Conservation (phyloP, 35 echinoderm and acorn worm species). For the Acanthaster planci region DNA sequence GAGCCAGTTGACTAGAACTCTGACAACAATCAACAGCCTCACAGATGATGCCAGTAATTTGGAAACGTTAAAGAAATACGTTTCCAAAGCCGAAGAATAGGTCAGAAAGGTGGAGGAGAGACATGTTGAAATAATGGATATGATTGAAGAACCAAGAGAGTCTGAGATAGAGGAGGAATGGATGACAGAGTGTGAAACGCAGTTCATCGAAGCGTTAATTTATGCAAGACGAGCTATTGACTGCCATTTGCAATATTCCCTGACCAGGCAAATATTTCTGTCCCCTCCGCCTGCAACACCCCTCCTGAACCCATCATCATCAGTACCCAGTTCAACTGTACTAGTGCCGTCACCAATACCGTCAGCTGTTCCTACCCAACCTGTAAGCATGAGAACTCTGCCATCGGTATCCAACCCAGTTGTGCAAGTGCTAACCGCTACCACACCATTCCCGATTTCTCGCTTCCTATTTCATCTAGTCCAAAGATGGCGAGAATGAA, state of each 20-base stretch:
- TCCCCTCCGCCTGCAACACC: conserved; percentile 10
- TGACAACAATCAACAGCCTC: conserved; percentile 40
- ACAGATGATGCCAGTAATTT: conserved; percentile 17
- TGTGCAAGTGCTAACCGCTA: background rate
- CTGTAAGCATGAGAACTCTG: background rate
- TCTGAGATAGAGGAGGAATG: conserved; percentile 62
- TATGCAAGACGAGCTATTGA: conserved; percentile 47
- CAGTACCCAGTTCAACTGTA: background rate
- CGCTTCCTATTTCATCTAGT: background rate
- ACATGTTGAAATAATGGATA: conserved; percentile 56
- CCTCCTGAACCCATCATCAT: background rate
- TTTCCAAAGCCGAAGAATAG: conserved; percentile 63
- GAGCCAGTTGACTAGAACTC: conserved; percentile 63
- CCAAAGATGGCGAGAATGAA: conserved; percentile 77
- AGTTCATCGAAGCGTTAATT: conserved; percentile 49
- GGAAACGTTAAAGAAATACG: conserved; percentile 44
- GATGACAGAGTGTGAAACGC: conserved; percentile 69
- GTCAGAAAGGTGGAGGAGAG: conserved; percentile 60
- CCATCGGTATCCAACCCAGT: background rate
- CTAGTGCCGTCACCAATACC: background rate
- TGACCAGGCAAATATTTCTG: background rate
- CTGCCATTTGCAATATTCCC: background rate
- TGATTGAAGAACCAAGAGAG: conserved; percentile 39
- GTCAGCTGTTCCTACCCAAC: background rate
- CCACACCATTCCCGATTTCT: background rate